A percentile compares a stretch with the other conserved stretches of the same genome.
Evolutionary conservation across 2,797 vertebrate genomes (phyloP).

Genomic region (Acanthiza pusilla): DNA sequence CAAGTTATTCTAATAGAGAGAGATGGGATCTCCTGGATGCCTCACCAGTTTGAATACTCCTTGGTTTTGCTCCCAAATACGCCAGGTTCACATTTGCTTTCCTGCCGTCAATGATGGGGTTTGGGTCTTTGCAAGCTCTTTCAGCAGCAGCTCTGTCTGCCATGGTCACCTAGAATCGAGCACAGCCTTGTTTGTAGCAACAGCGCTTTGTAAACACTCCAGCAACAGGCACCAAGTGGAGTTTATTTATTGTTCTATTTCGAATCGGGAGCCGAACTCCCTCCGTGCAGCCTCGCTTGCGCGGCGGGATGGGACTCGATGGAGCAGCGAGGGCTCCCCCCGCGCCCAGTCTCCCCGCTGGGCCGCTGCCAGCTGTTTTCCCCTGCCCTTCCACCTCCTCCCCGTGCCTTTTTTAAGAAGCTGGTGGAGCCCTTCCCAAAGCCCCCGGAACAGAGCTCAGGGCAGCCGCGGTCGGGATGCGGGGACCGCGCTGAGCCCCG

Average conservation of each 20-base stretch:
- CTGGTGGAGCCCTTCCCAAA: rapidly evolving
- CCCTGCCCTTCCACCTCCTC: background rate
- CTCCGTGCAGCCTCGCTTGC: background rate
- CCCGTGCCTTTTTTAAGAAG: background rate
- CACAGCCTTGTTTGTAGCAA: constrained; percentile 32
- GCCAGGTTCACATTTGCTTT: constrained; percentile 98
- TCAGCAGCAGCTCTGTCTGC: constrained; percentile 89
- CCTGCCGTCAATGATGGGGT: constrained; percentile 95
- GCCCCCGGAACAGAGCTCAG: rapidly evolving
- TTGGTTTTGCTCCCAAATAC: constrained; percentile 94
- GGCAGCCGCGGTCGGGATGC: background rate
- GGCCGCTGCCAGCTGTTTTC: background rate
- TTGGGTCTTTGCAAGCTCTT: constrained; percentile 94
- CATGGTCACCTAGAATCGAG: constrained; percentile 90
- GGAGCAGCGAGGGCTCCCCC: background rate
- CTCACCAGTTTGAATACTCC: constrained; percentile 93
- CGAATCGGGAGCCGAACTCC: background rate
- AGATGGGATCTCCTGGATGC: background rate
- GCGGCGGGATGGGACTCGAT: rapidly evolving
- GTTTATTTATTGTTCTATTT: background rate
- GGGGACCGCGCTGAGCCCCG: background rate
- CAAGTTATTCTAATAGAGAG: constrained; percentile 3
- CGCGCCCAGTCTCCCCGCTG: background rate
- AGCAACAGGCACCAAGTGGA: background rate
- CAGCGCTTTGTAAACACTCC: background rate